phyloP scores from a whole-genome alignment of 2,888 invertebrate species.

The Lymantria monacha region DNA sequence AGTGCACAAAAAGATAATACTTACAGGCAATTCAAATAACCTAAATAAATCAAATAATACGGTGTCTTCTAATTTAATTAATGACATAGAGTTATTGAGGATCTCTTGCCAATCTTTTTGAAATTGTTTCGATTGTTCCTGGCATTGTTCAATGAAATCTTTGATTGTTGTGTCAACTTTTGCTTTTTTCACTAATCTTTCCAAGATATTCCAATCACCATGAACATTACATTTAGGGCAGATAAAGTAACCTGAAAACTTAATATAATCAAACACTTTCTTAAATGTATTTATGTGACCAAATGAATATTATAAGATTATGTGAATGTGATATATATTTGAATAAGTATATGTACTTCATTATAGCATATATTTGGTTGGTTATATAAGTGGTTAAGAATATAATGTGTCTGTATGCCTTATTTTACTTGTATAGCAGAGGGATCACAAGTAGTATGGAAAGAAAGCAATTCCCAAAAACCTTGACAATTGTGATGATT shows the following conservation, averaged over 20 bases:
- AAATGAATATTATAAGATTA: too few species aligned
- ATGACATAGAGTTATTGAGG: conserved; percentile 57
- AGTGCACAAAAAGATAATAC: conserved; percentile 29
- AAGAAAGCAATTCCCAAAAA: too few species aligned
- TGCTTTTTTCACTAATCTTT: conserved; percentile 74
- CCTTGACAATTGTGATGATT: too few species aligned
- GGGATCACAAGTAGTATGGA: too few species aligned
- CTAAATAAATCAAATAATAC: conserved; percentile 70
- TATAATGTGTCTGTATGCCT: too few species aligned
- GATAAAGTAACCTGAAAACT: conserved; percentile 84
- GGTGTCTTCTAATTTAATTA: conserved; percentile 69
- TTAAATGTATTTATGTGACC: too few species aligned
- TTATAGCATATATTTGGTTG: too few species aligned
- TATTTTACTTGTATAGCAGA: too few species aligned
- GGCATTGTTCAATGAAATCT: conserved; percentile 59
- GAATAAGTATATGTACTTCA: too few species aligned
- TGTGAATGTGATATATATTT: too few species aligned
- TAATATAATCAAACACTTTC: neutral
- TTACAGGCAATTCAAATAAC: conserved; percentile 83
- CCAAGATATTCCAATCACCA: conserved; percentile 84
- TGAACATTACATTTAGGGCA: conserved; percentile 86
- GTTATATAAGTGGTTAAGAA: too few species aligned
- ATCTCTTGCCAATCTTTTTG: conserved; percentile 72
- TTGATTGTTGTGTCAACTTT: conserved; percentile 57
- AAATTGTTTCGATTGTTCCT: conserved; percentile 59